phyloP scores from a whole-genome alignment of 1,140 invertebrate species.

The Lepeophtheirus salmonis region DNA sequence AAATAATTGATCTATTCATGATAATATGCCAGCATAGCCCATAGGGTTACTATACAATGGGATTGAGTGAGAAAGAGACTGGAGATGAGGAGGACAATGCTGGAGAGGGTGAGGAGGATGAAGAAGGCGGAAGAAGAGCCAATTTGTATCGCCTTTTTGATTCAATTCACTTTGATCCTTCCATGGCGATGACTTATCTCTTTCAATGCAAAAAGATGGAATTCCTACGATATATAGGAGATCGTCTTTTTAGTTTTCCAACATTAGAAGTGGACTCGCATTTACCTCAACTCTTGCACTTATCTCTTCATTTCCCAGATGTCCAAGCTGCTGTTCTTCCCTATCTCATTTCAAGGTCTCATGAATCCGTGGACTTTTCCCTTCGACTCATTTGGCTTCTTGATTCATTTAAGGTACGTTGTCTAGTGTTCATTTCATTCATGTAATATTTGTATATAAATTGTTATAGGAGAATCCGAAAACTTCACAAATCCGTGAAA shows the following conservation, averaged over 20 bases:
- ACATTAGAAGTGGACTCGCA: constrained; percentile 88
- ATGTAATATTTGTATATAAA: constrained; percentile 66
- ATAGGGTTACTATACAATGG: too few species aligned
- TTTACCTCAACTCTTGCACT: constrained; percentile 86
- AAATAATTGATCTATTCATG: too few species aligned
- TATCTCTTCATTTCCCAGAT: constrained; percentile 95
- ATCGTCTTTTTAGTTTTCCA: constrained; percentile 54
- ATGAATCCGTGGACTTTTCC: constrained; percentile 81
- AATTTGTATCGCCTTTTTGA: constrained; percentile 37
- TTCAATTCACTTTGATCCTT: constrained; percentile 36
- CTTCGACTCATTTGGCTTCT: constrained; percentile 85
- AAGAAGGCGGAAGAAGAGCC: constrained; percentile 25
- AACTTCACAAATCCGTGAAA: neutral
- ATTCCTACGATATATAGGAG: constrained; percentile 36
- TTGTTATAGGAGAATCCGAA: constrained; percentile 48
- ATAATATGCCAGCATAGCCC: too few species aligned
- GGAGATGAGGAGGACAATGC: too few species aligned
- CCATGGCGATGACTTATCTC: constrained; percentile 36
- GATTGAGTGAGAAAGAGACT: too few species aligned
- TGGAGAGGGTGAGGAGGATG: neutral
- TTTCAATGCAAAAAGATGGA: constrained; percentile 38
- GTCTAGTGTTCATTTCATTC: constrained; percentile 43
- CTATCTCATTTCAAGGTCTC: constrained; percentile 79
- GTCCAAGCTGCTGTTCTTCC: constrained; percentile 84
- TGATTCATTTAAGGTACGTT: constrained; percentile 77